These are phyloP conservation scores for Nebria brevicollis DNA, from an alignment of 2,888 invertebrate genomes.

Conservation along the genomic window DNA sequence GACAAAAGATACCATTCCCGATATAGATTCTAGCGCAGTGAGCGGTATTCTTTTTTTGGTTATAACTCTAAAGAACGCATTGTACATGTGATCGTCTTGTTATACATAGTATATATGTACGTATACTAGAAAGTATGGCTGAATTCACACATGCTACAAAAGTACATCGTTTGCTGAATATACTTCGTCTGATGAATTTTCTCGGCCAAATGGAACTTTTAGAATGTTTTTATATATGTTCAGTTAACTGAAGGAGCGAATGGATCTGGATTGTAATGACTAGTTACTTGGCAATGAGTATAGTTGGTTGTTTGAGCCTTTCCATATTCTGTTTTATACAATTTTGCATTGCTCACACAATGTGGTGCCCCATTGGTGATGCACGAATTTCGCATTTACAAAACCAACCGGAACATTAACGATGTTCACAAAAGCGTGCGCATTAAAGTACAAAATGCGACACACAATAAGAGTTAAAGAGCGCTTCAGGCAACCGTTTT, in stretches of 20 bases:
- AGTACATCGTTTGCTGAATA: background rate
- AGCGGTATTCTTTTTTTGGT: slow-evolving; percentile 21
- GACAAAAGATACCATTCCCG: slow-evolving; percentile 27
- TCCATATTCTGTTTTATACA: background rate
- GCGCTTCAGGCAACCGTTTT: slow-evolving; percentile 38
- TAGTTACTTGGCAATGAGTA: background rate
- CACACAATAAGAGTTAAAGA: slow-evolving; percentile 37
- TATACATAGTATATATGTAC: background rate
- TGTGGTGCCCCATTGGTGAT: background rate
- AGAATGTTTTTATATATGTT: background rate
- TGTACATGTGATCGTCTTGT: slow-evolving; percentile 10
- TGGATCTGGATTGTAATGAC: background rate
- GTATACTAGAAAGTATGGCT: background rate
- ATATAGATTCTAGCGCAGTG: slow-evolving; percentile 10
- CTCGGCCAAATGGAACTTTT: background rate
- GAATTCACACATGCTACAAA: background rate
- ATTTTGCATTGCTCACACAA: background rate
- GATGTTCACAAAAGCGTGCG: slow-evolving; percentile 22
- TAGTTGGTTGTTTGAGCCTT: background rate
- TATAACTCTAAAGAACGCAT: slow-evolving; percentile 24
- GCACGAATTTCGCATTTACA: slow-evolving; percentile 21
- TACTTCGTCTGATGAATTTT: background rate
- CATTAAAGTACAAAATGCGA: slow-evolving; percentile 40
- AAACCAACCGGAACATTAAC: slow-evolving; percentile 25
- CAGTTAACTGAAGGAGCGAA: background rate